These are phyloP conservation scores for Rhagonycha fulva DNA, from an alignment of 2,888 invertebrate genomes.

Conservation along the genomic window DNA sequence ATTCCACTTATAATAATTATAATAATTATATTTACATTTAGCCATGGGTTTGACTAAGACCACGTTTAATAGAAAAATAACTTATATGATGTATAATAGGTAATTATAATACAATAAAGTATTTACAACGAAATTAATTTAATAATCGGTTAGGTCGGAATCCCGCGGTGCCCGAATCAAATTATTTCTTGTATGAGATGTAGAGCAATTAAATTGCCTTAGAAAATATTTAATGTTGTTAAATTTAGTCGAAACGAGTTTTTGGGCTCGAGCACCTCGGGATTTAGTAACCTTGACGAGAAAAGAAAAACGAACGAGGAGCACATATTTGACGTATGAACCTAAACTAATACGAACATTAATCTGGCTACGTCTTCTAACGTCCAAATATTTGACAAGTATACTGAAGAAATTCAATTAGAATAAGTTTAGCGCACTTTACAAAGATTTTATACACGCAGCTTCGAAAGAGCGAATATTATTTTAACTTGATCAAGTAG, in stretches of 20 bases:
- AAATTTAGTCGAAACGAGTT: slow-evolving; percentile 34
- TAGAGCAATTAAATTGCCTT: slow-evolving; percentile 32
- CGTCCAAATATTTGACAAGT: slow-evolving; percentile 49
- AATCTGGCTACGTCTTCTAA: slow-evolving; percentile 47
- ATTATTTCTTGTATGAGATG: slow-evolving; percentile 37
- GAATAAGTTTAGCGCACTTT: slow-evolving; percentile 33
- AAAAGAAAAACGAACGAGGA: slow-evolving; percentile 39
- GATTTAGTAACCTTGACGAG: slow-evolving; percentile 38
- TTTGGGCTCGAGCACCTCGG: slow-evolving; percentile 35
- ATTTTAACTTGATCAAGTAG: slow-evolving; percentile 32
- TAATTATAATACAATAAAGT: slow-evolving; percentile 56
- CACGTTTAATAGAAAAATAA: slow-evolving; percentile 57
- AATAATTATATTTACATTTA: slow-evolving; percentile 56
- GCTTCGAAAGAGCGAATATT: slow-evolving; percentile 30
- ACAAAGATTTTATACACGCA: slow-evolving; percentile 34
- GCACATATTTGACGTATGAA: slow-evolving; percentile 47
- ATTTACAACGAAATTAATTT: slow-evolving; percentile 52
- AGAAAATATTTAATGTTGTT: slow-evolving; percentile 27
- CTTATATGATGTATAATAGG: slow-evolving; percentile 55
- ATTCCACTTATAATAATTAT: slow-evolving; percentile 52
- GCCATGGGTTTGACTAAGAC: slow-evolving; percentile 54
- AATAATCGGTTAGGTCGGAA: slow-evolving; percentile 38
- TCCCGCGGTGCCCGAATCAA: slow-evolving; percentile 32
- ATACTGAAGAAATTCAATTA: slow-evolving; percentile 45
- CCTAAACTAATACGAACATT: slow-evolving; percentile 46